A percentile compares a stretch with the other conserved stretches of the same genome.
phyloP scores from a whole-genome alignment of 2,113 vertebrate species.

The Onychostoma macrolepis region DNA sequence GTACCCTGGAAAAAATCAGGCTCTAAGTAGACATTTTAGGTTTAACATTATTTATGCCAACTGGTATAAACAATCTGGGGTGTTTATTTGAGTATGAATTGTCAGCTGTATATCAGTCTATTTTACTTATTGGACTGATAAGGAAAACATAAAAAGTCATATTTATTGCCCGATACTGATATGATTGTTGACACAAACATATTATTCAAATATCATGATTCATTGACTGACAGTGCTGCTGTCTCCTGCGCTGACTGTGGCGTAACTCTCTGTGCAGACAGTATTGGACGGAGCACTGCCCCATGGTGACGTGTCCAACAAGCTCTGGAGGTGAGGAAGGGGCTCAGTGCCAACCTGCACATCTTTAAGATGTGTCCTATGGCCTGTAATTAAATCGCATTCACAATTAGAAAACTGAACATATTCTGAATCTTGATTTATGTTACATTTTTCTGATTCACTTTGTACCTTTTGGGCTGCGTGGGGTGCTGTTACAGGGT shows the following conservation, averaged over 20 bases:
- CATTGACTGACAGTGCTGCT: conserved; percentile 37
- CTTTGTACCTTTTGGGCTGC: conserved; percentile 15
- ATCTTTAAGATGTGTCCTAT: not conserved
- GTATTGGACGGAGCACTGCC: conserved; percentile 33
- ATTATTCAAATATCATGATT: not conserved
- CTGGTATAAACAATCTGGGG: not conserved
- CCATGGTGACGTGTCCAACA: conserved; percentile 47
- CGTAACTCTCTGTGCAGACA: conserved; percentile 27
- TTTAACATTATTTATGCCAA: not conserved
- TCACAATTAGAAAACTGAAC: not conserved
- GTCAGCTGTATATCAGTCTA: not conserved
- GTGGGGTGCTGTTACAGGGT: conserved; percentile 65
- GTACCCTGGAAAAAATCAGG: not conserved
- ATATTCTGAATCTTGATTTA: not conserved
- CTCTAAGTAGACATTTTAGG: not conserved
- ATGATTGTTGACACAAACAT: not conserved
- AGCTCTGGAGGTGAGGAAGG: conserved; percentile 33
- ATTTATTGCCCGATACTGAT: not conserved
- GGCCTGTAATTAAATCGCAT: not conserved
- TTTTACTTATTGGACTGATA: not conserved
- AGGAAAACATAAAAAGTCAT: not conserved
- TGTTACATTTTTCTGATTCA: not conserved
- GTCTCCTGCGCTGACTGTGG: conserved; percentile 43
- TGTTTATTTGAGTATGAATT: not conserved
- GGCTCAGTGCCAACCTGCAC: conserved; percentile 2